Evolutionary conservation across 2,113 vertebrate genomes (phyloP).

Genomic region (Myrmecophaga tridactyla): DNA sequence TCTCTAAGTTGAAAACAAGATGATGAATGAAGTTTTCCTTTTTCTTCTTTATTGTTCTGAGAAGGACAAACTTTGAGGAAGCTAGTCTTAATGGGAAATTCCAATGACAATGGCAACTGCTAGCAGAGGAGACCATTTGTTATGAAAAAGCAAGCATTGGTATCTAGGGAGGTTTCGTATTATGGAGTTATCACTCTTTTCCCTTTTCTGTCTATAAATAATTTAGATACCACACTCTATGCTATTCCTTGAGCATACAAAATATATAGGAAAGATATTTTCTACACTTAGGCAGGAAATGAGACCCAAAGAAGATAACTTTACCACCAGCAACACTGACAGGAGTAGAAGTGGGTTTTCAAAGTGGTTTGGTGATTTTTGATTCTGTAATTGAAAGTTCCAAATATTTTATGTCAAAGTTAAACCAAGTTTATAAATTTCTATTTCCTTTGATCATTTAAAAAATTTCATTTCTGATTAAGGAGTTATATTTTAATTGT

Average conservation of each 20-base stretch:
- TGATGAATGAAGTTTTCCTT: neutral
- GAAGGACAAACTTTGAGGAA: neutral
- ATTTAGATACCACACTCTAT: neutral
- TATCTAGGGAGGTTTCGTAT: neutral
- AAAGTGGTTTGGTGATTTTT: neutral
- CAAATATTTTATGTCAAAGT: neutral
- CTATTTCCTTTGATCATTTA: neutral
- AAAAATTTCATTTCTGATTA: constrained; percentile 21
- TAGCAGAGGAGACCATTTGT: neutral
- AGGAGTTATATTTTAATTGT: neutral
- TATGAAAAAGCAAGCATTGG: neutral
- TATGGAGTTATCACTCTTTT: neutral
- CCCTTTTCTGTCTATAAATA: neutral
- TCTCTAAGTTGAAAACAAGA: constrained; percentile 34
- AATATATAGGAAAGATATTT: neutral
- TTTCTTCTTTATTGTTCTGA: neutral
- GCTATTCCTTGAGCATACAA: neutral
- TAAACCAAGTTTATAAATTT: neutral
- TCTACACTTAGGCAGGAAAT: neutral
- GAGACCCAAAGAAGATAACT: neutral
- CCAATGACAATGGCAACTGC: neutral
- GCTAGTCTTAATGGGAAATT: neutral
- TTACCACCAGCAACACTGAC: neutral
- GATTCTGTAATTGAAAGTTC: neutral
- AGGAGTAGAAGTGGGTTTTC: neutral